Percentiles rank a stretch among this genome's conserved stretches.
Evolutionary conservation across 2,113 vertebrate species (phyloP).

Genomic region (Fulmarus glacialis): DNA sequence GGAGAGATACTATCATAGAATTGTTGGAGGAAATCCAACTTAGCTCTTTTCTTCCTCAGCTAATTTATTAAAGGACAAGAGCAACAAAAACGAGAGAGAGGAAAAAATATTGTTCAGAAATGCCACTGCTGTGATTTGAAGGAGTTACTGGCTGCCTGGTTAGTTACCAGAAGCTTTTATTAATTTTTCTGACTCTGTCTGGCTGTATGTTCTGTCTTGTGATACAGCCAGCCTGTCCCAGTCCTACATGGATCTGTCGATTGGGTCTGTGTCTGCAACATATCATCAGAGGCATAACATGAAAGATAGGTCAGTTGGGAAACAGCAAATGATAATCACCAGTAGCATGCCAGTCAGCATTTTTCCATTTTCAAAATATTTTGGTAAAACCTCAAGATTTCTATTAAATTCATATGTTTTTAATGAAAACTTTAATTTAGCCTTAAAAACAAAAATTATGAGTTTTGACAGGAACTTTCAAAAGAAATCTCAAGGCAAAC

Average conservation of each 20-base stretch:
- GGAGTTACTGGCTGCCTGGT: not conserved
- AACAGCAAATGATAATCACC: not conserved
- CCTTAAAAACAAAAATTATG: not conserved
- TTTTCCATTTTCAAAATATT: not conserved
- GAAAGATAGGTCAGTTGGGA: not conserved
- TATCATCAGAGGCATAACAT: not conserved
- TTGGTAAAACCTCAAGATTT: not conserved
- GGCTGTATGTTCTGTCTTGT: not conserved
- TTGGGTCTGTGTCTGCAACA: not conserved
- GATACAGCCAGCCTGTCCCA: not conserved
- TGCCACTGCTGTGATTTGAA: not conserved
- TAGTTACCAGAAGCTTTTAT: not conserved
- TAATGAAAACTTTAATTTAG: not conserved
- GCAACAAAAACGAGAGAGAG: fast-evolving
- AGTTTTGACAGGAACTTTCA: not conserved
- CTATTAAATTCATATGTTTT: not conserved
- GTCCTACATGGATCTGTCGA: not conserved
- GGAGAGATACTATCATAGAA: not conserved
- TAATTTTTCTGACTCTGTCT: not conserved
- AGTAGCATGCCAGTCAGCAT: not conserved
- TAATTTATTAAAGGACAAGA: not conserved
- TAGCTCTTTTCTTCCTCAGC: not conserved
- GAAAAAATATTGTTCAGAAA: not conserved
- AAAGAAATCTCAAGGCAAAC: not conserved
- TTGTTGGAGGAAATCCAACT: not conserved